These are phyloP conservation scores for Trissolcus basalis DNA, from an alignment of 1,140 invertebrate species.

Conservation along the genomic window DNA sequence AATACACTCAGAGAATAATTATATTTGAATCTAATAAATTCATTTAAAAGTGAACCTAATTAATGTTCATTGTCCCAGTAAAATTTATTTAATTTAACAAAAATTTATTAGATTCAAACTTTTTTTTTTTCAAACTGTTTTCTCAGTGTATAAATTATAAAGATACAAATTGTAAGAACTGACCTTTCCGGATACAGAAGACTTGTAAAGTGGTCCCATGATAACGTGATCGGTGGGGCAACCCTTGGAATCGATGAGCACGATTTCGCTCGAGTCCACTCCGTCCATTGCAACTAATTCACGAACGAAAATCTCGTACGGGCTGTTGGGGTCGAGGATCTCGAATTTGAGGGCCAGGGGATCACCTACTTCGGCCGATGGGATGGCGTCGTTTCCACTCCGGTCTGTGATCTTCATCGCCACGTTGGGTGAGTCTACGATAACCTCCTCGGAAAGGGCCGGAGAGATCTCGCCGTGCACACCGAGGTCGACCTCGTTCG, in stretches of 20 bases:
- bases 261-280: slow-evolving; percentile 92
- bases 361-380: slow-evolving; percentile 91
- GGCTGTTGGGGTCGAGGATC: slow-evolving; percentile 92
- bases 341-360: slow-evolving; percentile 93
- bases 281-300: slow-evolving; percentile 96
- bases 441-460: slow-evolving; percentile 87
- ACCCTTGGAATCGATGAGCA: slow-evolving; percentile 92
- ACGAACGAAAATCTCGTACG: slow-evolving; percentile 95
- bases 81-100: no score
- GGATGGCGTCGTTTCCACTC: slow-evolving; percentile 85
- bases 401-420: slow-evolving; percentile 95
- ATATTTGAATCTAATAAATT: no score
- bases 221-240: slow-evolving; percentile 95
- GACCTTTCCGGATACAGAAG: slow-evolving; percentile 84
- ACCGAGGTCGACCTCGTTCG: slow-evolving; percentile 92
- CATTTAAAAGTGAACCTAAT: no score
- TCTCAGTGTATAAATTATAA: no score
- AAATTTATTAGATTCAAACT: no score
- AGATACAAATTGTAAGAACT: no score
- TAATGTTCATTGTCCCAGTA: no score
- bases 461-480: slow-evolving; percentile 90
- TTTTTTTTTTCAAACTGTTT: no score
- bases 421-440: slow-evolving; percentile 94
- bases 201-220: slow-evolving; percentile 93
- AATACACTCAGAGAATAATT: no score